Evolutionary conservation across 2,888 invertebrate genomes (phyloP).

Genomic region (Pyrrhosoma nymphula): DNA sequence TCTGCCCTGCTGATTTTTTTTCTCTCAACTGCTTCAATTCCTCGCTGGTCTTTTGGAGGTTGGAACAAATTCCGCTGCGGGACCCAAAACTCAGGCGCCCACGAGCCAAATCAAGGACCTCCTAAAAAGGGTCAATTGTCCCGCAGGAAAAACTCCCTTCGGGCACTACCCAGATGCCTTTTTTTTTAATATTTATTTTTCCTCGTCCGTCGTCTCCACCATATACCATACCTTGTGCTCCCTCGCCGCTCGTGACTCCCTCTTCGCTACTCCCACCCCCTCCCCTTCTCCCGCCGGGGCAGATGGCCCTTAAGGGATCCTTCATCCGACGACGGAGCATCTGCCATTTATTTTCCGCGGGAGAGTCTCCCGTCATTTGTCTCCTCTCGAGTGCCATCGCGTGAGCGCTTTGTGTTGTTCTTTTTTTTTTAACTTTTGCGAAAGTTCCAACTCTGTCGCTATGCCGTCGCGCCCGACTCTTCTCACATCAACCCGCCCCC

Average conservation of each 20-base stretch:
- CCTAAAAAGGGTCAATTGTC: conserved; percentile 4
- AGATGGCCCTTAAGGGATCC: background rate
- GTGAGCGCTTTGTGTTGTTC: background rate
- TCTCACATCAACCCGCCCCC: too few relatives aligned
- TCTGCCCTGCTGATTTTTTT: background rate
- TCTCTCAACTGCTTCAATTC: background rate
- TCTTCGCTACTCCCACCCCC: too few relatives aligned
- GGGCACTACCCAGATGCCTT: background rate
- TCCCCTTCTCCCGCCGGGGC: background rate
- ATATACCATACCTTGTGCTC: background rate
- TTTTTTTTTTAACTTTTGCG: background rate
- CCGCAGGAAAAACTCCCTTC: background rate
- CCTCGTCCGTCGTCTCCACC: background rate
- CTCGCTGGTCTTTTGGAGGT: background rate
- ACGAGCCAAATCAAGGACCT: background rate
- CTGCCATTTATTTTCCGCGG: background rate
- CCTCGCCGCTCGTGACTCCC: background rate
- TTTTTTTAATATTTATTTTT: background rate
- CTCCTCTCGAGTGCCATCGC: background rate
- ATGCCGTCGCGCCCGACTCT: too few relatives aligned
- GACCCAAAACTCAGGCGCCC: background rate
- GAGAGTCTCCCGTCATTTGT: conserved; percentile 2
- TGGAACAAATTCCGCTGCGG: background rate
- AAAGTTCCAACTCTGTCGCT: too few relatives aligned
- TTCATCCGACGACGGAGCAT: background rate